Conservation (phyloP, 2,113 vertebrate species). For the Microcebus jonahi region DNA sequence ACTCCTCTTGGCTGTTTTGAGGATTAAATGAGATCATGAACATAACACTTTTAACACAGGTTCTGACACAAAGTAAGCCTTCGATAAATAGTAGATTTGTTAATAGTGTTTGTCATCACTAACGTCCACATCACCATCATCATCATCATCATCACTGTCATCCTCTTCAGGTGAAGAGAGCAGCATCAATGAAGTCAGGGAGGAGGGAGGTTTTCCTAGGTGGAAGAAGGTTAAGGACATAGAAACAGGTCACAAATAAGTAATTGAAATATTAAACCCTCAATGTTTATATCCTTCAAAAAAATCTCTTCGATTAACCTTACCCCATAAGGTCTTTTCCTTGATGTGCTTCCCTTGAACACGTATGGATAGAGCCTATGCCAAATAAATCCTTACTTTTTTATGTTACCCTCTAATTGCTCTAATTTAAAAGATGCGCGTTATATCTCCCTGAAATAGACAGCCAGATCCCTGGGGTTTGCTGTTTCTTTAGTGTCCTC, state of each 20-base stretch:
- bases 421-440: conserved; percentile 37
- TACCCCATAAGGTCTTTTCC: neutral
- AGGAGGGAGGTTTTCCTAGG: neutral
- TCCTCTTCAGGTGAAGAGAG: neutral
- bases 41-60: neutral
- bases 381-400: conserved; percentile 27
- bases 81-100: neutral
- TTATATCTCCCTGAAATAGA: neutral
- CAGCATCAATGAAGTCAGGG: neutral
- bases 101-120: neutral
- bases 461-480: neutral
- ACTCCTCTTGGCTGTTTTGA: neutral
- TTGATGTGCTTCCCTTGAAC: neutral
- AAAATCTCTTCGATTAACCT: conserved; percentile 37
- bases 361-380: neutral
- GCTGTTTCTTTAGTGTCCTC: neutral
- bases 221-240: neutral
- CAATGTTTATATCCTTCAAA: conserved; percentile 60
- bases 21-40: neutral
- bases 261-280: conserved; percentile 59
- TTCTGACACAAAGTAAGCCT: neutral
- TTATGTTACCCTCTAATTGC: conserved; percentile 27
- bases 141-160: neutral
- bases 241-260: conserved; percentile 57
- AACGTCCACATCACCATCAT: no score